These are phyloP conservation scores for Antechinus stuartii DNA, from an alignment of 2,113 vertebrate species.

Conservation along the genomic window DNA sequence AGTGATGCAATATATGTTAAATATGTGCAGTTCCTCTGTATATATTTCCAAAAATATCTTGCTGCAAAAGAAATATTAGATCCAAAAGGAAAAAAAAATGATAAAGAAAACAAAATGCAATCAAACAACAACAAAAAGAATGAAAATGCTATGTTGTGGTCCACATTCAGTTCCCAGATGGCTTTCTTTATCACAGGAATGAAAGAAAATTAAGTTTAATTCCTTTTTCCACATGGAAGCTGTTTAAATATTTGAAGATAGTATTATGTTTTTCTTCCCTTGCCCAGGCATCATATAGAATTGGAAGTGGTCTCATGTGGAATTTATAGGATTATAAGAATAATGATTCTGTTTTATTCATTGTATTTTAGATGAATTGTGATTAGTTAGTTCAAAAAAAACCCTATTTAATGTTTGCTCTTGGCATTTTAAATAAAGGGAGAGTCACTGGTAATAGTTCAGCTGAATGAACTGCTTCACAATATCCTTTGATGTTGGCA, in stretches of 20 bases:
- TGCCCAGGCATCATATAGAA: not conserved
- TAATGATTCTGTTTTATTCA: conserved; percentile 52
- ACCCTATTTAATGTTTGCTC: conserved; percentile 28
- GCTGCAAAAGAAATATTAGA: too few relatives aligned
- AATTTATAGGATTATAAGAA: not conserved
- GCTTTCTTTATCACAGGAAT: too few relatives aligned
- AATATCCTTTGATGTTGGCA: conserved; percentile 56
- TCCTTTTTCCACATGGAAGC: not conserved
- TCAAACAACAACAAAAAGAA: too few relatives aligned
- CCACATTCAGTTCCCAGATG: too few relatives aligned
- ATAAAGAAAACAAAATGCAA: too few relatives aligned
- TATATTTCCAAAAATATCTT: too few relatives aligned
- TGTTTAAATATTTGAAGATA: not conserved
- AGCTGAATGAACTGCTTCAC: conserved; percentile 44
- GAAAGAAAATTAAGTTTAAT: not conserved
- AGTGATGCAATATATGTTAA: too few relatives aligned
- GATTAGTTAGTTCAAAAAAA: not conserved
- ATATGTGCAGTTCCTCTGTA: too few relatives aligned
- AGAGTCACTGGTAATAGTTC: not conserved
- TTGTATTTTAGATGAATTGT: not conserved
- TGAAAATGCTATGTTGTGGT: too few relatives aligned
- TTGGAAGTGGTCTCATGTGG: not conserved
- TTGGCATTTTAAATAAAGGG: not conserved
- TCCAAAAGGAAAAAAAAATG: too few relatives aligned
- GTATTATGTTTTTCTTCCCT: not conserved